Evolutionary conservation across 2,113 vertebrate genomes (phyloP).

Genomic region (Tragelaphus scriptus): DNA sequence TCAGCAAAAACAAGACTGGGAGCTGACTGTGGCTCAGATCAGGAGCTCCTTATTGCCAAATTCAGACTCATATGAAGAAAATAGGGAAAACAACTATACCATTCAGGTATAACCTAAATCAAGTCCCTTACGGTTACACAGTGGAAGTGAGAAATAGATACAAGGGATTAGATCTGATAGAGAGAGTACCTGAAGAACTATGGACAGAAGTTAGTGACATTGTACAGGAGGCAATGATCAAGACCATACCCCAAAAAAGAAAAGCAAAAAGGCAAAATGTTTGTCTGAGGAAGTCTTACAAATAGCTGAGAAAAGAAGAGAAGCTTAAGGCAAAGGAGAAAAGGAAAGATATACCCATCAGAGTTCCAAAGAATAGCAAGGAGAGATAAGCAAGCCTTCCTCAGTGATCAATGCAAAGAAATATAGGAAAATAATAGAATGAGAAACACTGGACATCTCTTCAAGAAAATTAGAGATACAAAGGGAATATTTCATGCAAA

Average conservation of each 20-base stretch:
- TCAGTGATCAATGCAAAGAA: background rate
- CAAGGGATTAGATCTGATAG: background rate
- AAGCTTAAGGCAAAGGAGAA: background rate
- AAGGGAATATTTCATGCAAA: background rate
- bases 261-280: background rate
- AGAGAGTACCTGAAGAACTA: background rate
- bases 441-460: background rate
- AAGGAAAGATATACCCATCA: background rate
- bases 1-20: background rate
- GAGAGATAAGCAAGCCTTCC: background rate
- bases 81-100: background rate
- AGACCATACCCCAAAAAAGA: background rate
- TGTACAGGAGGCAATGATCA: background rate
- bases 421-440: background rate
- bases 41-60: background rate
- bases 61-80: background rate
- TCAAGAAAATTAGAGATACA: background rate
- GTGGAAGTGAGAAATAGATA: background rate
- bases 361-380: background rate
- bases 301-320: background rate
- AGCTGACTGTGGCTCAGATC: background rate
- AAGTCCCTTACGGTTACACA: background rate
- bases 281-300: background rate
- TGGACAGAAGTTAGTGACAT: background rate
- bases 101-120: background rate